Evolutionary conservation across 2,113 vertebrate genomes (phyloP).

Genomic region (Pardalotus punctatus): DNA sequence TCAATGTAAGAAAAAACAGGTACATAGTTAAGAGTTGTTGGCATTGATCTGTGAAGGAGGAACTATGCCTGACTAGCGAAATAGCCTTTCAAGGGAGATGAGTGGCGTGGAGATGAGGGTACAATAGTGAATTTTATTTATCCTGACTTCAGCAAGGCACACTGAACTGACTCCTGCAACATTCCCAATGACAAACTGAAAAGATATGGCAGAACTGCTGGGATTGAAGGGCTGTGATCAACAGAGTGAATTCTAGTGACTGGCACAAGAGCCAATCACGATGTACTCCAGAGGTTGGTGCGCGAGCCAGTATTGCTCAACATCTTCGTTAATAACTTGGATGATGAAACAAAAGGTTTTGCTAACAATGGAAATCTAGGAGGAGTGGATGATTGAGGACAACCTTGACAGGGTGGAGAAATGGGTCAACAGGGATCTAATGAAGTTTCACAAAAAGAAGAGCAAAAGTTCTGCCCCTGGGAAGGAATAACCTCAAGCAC

Average conservation of each 20-base stretch:
- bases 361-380: neutral
- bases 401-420: neutral
- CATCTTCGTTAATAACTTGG: neutral
- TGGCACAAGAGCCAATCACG: neutral
- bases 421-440: neutral
- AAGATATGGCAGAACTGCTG: neutral
- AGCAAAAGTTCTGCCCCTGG: neutral
- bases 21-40: neutral
- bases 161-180: neutral
- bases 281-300: neutral
- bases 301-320: neutral
- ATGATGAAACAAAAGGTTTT: neutral
- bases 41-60: neutral
- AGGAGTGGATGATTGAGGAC: neutral
- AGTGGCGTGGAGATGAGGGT: neutral
- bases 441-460: neutral
- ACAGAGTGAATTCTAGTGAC: neutral
- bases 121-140: neutral
- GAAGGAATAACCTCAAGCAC: neutral
- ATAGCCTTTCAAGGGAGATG: neutral
- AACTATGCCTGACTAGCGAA: neutral
- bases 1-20: neutral
- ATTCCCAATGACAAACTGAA: neutral
- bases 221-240: neutral
- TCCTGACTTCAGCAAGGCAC: neutral